These are phyloP conservation scores for Lipophrys pholis DNA, from an alignment of 2,113 vertebrate species.

Conservation along the genomic window DNA sequence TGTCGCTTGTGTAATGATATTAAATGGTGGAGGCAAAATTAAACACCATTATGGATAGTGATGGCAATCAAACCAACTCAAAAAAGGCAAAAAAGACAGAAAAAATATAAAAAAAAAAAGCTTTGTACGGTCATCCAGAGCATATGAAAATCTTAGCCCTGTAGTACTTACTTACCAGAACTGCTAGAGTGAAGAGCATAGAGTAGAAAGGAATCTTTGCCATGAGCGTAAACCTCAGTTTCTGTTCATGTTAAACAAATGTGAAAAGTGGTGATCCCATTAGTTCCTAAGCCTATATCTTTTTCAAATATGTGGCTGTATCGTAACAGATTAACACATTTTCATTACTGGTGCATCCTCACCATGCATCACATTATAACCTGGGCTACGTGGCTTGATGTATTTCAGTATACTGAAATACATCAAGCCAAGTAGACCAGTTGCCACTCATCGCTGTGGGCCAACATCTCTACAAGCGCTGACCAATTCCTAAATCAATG, in stretches of 20 bases:
- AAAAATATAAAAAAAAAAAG: slow-evolving; percentile 2
- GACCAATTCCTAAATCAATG: slow-evolving; percentile 24
- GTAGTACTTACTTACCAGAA: slow-evolving; percentile 6
- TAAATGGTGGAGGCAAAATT: slow-evolving; percentile 69
- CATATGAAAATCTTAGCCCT: slow-evolving; percentile 8
- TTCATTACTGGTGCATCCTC: slow-evolving; percentile 34
- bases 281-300: too few relatives aligned
- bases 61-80: slow-evolving; percentile 26
- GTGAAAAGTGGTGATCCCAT: too few relatives aligned
- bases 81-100: slow-evolving; percentile 26
- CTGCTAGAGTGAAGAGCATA: slow-evolving; percentile 37
- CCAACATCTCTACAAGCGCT: slow-evolving; percentile 12
- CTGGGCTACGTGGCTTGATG: slow-evolving; percentile 19
- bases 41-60: slow-evolving; percentile 75
- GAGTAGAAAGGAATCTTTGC: slow-evolving; percentile 10
- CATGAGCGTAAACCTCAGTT: neutral
- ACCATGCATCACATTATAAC: slow-evolving; percentile 27
- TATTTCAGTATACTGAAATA: neutral
- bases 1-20: slow-evolving; percentile 78
- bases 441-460: slow-evolving; percentile 11
- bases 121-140: slow-evolving; percentile 25
- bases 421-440: slow-evolving; percentile 20
- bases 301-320: neutral
- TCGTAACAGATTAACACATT: neutral
- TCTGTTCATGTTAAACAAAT: too few relatives aligned